phyloP scores from a whole-genome alignment of 2,113 vertebrate species.

The Butorides virescens region DNA sequence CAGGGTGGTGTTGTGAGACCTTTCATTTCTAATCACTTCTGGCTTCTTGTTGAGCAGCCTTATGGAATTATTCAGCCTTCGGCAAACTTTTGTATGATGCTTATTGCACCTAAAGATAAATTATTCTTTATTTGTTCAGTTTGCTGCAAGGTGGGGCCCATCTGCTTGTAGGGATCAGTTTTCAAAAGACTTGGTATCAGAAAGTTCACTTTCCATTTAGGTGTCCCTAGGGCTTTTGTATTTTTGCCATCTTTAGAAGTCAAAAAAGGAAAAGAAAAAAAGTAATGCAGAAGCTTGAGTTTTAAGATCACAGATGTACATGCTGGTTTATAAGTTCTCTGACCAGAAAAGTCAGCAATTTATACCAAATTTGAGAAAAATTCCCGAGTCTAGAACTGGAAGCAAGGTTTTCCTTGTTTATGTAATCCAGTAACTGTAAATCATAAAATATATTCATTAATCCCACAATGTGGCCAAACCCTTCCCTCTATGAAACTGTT shows the following conservation, averaged over 20 bases:
- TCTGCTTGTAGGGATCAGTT: background rate
- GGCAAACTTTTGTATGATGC: constrained; percentile 40
- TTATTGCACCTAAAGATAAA: constrained; percentile 45
- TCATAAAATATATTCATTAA: background rate
- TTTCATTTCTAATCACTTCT: constrained; percentile 55
- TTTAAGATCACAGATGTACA: background rate
- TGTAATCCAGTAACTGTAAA: background rate
- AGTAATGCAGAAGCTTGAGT: background rate
- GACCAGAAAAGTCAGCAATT: background rate
- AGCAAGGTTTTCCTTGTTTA: background rate
- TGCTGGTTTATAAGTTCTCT: background rate
- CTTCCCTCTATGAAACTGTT: background rate
- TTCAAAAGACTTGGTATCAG: background rate
- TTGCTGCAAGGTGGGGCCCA: constrained; percentile 12
- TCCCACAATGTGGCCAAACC: background rate
- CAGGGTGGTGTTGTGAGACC: constrained; percentile 52
- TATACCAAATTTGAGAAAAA: background rate
- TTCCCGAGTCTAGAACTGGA: background rate
- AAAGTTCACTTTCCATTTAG: background rate
- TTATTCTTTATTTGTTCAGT: constrained; percentile 42
- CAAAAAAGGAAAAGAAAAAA: background rate
- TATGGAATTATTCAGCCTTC: constrained; percentile 56
- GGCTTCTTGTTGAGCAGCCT: constrained; percentile 12
- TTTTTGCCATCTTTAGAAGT: background rate
- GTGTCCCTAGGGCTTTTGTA: background rate